These are phyloP conservation scores for Manis javanica DNA, from an alignment of 2,797 vertebrate species.

Conservation along the genomic window DNA sequence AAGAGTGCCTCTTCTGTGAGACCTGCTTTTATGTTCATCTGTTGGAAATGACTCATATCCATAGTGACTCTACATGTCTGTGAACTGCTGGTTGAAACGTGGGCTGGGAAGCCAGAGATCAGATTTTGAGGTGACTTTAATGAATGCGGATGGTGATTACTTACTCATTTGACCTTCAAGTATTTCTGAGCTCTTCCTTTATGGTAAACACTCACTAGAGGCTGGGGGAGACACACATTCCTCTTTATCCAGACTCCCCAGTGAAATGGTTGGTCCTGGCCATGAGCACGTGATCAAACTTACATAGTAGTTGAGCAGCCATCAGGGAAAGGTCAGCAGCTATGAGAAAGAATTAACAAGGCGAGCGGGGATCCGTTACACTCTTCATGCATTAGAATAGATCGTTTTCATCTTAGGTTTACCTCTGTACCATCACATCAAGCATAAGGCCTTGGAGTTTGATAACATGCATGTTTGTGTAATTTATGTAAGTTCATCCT, in stretches of 20 bases:
- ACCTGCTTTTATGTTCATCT: fast-evolving
- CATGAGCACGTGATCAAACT: fast-evolving
- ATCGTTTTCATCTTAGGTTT: not conserved
- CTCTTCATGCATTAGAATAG: not conserved
- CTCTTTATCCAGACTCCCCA: not conserved
- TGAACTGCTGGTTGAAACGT: not conserved
- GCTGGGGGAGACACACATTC: fast-evolving
- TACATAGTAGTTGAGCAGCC: not conserved
- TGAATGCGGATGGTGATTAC: too few relatives aligned
- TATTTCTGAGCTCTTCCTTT: not conserved
- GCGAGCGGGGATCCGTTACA: not conserved
- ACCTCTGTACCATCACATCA: fast-evolving
- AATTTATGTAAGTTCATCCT: not conserved
- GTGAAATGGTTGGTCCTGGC: not conserved
- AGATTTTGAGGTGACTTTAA: not conserved
- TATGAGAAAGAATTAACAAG: not conserved
- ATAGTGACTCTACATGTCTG: fast-evolving
- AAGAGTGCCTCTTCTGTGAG: not conserved
- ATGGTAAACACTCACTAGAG: not conserved
- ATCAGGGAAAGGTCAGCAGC: not conserved
- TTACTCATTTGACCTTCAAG: not conserved
- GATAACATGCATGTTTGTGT: not conserved
- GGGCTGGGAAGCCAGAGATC: not conserved
- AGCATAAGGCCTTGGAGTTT: fast-evolving
- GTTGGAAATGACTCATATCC: too few relatives aligned